Evolutionary conservation across 2,888 invertebrate genomes (phyloP).

Genomic region (Apotomis capreana): DNA sequence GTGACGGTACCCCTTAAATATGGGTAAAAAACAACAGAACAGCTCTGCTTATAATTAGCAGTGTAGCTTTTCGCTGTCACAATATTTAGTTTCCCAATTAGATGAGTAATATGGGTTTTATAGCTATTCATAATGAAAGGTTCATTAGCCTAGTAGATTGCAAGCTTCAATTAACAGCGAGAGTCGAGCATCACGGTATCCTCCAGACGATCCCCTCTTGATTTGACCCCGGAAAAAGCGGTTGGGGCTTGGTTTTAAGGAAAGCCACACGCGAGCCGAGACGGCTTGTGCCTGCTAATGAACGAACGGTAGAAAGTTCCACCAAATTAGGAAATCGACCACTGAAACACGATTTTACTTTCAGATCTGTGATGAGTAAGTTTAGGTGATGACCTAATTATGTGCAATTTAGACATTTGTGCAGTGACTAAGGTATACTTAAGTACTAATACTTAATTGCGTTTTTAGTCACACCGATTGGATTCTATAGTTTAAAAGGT

Average conservation of each 20-base stretch:
- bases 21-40: too few relatives aligned
- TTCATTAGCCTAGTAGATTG: neutral
- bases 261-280: conserved; percentile 30
- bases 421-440: too few relatives aligned
- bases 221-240: conserved; percentile 16
- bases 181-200: neutral
- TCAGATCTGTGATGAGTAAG: conserved; percentile 19
- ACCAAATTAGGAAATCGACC: conserved; percentile 25
- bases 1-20: too few relatives aligned
- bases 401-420: neutral
- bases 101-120: neutral
- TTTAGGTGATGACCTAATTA: neutral
- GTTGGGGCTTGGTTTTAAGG: conserved; percentile 18
- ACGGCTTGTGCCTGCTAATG: conserved; percentile 32
- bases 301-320: conserved; percentile 33
- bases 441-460: too few relatives aligned
- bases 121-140: neutral
- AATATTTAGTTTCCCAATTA: conserved; percentile 6
- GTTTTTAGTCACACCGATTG: too few relatives aligned
- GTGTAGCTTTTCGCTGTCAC: neutral
- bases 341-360: conserved; percentile 16
- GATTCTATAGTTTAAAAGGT: too few relatives aligned
- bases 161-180: conserved; percentile 11
- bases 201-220: neutral
- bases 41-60: neutral